phyloP scores from a whole-genome alignment of 2,888 invertebrate genomes.

The Habrosyne pyritoides region DNA sequence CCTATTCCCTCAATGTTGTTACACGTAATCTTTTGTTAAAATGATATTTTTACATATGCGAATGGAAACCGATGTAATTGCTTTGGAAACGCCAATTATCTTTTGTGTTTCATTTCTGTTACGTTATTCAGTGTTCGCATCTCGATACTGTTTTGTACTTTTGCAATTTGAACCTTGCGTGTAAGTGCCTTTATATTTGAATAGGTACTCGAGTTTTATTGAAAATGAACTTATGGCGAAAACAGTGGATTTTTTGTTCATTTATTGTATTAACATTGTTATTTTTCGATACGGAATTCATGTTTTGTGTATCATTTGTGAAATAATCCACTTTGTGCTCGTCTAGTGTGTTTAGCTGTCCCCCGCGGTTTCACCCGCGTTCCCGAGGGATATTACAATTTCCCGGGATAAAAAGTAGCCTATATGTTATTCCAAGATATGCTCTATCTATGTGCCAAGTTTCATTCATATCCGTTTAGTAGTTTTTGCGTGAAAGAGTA shows the following conservation, averaged over 20 bases:
- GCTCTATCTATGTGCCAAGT: too few species aligned
- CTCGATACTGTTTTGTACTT: conserved; percentile 13
- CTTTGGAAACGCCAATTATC: conserved; percentile 45
- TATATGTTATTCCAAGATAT: too few species aligned
- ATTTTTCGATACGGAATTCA: too few species aligned
- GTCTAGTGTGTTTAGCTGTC: too few species aligned
- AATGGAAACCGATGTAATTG: conserved; percentile 49
- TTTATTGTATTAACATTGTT: not conserved
- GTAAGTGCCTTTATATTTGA: not conserved
- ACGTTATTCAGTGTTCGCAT: conserved; percentile 29
- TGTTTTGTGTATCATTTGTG: too few species aligned
- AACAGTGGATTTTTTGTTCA: not conserved
- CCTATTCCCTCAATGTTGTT: not conserved
- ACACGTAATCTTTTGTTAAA: conserved; percentile 21
- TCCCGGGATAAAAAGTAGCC: too few species aligned
- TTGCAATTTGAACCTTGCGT: conserved; percentile 1
- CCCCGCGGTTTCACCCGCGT: too few species aligned
- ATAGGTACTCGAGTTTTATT: not conserved
- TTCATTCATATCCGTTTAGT: too few species aligned
- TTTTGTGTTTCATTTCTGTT: conserved; percentile 34
- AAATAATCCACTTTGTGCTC: too few species aligned
- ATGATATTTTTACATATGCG: conserved; percentile 37
- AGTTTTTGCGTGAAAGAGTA: too few species aligned
- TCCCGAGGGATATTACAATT: too few species aligned
- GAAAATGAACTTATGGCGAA: not conserved